Percentiles rank a stretch among this genome's conserved stretches.
Evolutionary conservation across 2,888 invertebrate species (phyloP).

Genomic region (Leptinotarsa rubiginosa): DNA sequence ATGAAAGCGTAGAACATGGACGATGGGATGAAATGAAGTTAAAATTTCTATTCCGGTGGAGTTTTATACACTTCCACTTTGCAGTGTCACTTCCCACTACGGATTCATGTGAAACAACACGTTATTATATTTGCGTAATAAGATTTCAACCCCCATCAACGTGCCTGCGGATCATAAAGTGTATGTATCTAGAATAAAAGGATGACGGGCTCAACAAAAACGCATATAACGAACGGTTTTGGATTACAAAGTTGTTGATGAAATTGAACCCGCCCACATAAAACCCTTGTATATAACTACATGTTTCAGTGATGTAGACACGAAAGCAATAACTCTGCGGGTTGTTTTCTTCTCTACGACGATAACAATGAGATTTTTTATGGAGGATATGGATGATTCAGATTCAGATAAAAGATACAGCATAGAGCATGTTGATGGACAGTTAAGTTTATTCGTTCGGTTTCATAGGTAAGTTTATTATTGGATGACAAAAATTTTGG

Average conservation of each 20-base stretch:
- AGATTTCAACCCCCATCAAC: conserved; percentile 19
- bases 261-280: conserved; percentile 10
- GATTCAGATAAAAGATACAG: not conserved
- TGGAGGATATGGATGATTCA: not conserved
- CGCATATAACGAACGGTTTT: conserved; percentile 9
- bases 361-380: not conserved
- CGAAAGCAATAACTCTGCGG: conserved; percentile 1
- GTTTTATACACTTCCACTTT: too few relatives aligned
- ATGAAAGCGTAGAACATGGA: too few relatives aligned
- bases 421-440: not conserved
- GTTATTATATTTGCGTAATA: conserved; percentile 7
- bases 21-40: too few relatives aligned
- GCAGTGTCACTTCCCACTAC: not conserved
- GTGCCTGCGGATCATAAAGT: not conserved
- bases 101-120: not conserved
- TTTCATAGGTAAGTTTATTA: not conserved
- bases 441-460: not conserved
- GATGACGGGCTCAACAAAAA: conserved; percentile 10
- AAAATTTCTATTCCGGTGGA: too few relatives aligned
- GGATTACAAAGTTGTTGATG: conserved; percentile 16
- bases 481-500: not conserved
- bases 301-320: not conserved
- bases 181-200: conserved; percentile 3
- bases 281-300: conserved; percentile 17
- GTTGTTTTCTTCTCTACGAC: not conserved